A percentile compares a stretch with the other conserved stretches of the same genome.
phyloP scores from a whole-genome alignment of 2,797 vertebrate genomes.

The Pempheris klunzingeri region DNA sequence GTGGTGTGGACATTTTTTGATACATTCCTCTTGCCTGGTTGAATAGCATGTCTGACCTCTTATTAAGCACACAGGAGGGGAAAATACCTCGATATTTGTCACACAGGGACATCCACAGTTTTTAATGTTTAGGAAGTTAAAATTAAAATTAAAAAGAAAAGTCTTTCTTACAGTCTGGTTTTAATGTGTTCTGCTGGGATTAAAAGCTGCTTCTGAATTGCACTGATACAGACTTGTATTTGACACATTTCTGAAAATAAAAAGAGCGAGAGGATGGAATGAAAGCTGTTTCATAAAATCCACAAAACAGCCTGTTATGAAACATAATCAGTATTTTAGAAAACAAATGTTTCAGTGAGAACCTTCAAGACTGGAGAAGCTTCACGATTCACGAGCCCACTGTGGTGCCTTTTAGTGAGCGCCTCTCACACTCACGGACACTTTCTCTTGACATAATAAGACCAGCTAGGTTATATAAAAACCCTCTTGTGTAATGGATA shows the following conservation, averaged over 20 bases:
- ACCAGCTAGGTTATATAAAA: constrained; percentile 78
- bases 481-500: constrained; percentile 77
- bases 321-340: constrained; percentile 19
- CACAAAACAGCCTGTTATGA: constrained; percentile 1
- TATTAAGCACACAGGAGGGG: neutral
- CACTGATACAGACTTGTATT: neutral
- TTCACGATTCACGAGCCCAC: constrained; percentile 15
- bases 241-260: no score
- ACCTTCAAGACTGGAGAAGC: constrained; percentile 8
- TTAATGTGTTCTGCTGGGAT: neutral
- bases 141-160: no score
- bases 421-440: constrained; percentile 53
- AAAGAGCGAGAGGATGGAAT: no score
- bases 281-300: neutral
- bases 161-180: neutral
- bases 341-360: constrained; percentile 20
- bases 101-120: neutral
- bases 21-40: neutral
- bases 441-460: constrained; percentile 77
- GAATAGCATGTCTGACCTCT: neutral
- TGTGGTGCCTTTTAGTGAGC: constrained; percentile 50
- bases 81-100: neutral
- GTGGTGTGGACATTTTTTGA: constrained; percentile 27
- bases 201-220: neutral
- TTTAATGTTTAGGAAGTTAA: neutral